Evolutionary conservation across 2,113 vertebrate species (phyloP).

Genomic region (Zapornia atra): DNA sequence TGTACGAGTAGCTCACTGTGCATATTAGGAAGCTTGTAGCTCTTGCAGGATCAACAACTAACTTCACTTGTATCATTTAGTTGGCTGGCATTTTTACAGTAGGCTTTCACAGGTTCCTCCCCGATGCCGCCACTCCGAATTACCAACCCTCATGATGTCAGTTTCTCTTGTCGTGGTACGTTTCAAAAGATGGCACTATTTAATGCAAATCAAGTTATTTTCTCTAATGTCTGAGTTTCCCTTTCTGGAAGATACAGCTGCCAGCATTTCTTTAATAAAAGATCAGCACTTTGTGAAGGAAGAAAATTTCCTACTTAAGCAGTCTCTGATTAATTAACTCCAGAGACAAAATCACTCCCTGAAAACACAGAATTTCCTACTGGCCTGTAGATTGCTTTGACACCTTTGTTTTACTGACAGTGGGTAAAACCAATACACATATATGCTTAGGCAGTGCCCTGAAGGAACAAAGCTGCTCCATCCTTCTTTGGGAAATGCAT

Average conservation of each 20-base stretch:
- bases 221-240: neutral
- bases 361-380: neutral
- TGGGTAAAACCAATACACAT: neutral
- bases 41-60: neutral
- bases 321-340: neutral
- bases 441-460: neutral
- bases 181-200: neutral
- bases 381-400: neutral
- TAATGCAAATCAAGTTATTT: neutral
- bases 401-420: neutral
- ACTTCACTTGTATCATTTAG: neutral
- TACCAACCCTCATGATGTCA: neutral
- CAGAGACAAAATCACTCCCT: neutral
- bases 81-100: neutral
- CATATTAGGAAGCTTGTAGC: neutral
- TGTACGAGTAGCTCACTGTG: neutral
- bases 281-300: neutral
- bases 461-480: neutral
- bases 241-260: neutral
- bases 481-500: neutral
- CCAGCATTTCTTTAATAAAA: neutral
- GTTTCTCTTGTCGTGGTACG: neutral
- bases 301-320: neutral
- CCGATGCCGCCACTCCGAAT: neutral
- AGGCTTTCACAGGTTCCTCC: neutral